These are phyloP conservation scores for Tautogolabrus adspersus DNA, from an alignment of 2,113 vertebrate species.

Conservation along the genomic window DNA sequence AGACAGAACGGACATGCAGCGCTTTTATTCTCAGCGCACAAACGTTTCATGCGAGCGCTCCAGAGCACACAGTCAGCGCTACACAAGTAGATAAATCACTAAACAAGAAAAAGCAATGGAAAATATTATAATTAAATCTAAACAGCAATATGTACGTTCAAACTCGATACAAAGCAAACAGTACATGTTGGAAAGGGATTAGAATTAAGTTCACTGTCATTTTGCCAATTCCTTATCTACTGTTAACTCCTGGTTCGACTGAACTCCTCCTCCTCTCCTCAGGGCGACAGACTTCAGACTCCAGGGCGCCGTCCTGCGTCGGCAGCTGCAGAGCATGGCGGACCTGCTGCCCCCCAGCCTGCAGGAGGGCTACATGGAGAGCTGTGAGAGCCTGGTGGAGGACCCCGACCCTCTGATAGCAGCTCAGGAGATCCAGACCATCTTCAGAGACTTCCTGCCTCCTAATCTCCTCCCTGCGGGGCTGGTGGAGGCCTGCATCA, in stretches of 20 bases:
- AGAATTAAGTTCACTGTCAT: too few relatives aligned
- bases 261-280: constrained; percentile 6
- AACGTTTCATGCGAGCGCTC: too few relatives aligned
- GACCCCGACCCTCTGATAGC: constrained; percentile 79
- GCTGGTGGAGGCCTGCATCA: constrained; percentile 85
- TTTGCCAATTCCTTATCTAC: too few relatives aligned
- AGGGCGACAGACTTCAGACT: constrained; percentile 88
- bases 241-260: not conserved
- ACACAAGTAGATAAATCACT: too few relatives aligned
- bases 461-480: constrained; percentile 87
- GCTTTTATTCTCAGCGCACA: too few relatives aligned
- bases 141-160: too few relatives aligned
- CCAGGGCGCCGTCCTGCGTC: constrained; percentile 87
- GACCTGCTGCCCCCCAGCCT: constrained; percentile 86
- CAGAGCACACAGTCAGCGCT: too few relatives aligned
- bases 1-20: too few relatives aligned
- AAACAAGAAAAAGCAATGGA: too few relatives aligned
- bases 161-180: too few relatives aligned
- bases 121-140: too few relatives aligned
- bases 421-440: constrained; percentile 86
- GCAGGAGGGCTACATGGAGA: constrained; percentile 87
- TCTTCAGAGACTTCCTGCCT: constrained; percentile 83
- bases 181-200: too few relatives aligned
- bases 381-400: constrained; percentile 85
- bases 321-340: constrained; percentile 87